Base-by-base conservation (phyloP, 2,113 vertebrate genomes). In the Corydoras maculifer region DNA sequence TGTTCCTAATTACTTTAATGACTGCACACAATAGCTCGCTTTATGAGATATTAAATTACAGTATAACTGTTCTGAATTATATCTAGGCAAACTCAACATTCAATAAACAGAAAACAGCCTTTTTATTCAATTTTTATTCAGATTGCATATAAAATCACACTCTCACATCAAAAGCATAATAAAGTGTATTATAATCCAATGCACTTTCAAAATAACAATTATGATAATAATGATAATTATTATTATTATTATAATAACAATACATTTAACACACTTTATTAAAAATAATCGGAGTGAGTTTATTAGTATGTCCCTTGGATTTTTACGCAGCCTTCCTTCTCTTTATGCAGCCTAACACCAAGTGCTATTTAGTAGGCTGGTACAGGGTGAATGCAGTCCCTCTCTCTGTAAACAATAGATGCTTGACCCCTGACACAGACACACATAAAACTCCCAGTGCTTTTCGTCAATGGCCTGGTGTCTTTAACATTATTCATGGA, bases 391-490 rank as follows among this genome's bases (percentile, higher is more conserved):
- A 82, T 79, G 74, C 65, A 58, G 79, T 70, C 74, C 15, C 75
- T 85, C 74, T 74, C 70, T 77, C 62, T 65, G 76, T 84, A 77
- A 84, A 87, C 85, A 87, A 86, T 78, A 78, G 80, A 82, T 76
- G 74, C 81, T 86, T 88, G 84, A 88, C 83, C 73, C 85, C 79
- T 87, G 81, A 66, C 81, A 75, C 67, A 48, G 69, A 72, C 74
- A 75, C 62, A 79, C 54, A 75, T 78, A 74, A 80, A 81, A 72
- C 77, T 83, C 78, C 35, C 83, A 77, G 18, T 43, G 75, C 77
- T 78, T 60, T 78, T 84, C 77, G 69, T 83, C 79, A 78, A 50
- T 65, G 53, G 69, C 51, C 63, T 64, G 62, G 64, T 68, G 70
- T 78, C 75, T 84, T 81, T 80, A 82, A 72, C 70, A 71, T 82